Conservation (phyloP, 1,140 invertebrate genomes). For the Euborellia annulipes region DNA sequence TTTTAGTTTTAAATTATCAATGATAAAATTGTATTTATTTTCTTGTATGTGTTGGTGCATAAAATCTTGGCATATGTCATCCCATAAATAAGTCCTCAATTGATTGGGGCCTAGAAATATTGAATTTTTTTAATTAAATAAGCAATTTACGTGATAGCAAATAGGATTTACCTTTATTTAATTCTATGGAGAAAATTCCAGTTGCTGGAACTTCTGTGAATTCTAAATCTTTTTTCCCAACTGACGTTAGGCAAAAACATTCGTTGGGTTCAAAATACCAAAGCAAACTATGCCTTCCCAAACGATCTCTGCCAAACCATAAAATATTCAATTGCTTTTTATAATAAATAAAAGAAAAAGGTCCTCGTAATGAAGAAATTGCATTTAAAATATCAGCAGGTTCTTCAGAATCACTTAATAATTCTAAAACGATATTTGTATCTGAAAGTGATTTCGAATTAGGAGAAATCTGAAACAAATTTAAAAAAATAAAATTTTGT, state of each 20-base stretch:
- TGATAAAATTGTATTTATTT: too few species aligned
- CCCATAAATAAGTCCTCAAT: too few species aligned
- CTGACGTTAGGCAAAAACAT: constrained; percentile 38
- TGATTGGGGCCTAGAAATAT: too few species aligned
- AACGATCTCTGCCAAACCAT: constrained; percentile 72
- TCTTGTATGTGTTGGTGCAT: too few species aligned
- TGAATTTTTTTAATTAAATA: too few species aligned
- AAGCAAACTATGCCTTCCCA: constrained; percentile 70
- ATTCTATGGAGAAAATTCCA: constrained; percentile 47
- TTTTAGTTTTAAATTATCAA: too few species aligned
- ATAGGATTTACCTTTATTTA: constrained; percentile 26
- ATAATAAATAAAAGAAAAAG: constrained; percentile 70
- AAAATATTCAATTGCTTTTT: constrained; percentile 40
- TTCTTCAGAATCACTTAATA: constrained; percentile 24
- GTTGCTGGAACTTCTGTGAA: constrained; percentile 55
- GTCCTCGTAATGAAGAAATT: constrained; percentile 49
- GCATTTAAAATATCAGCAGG: constrained; percentile 28
- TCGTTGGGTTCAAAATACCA: constrained; percentile 29
- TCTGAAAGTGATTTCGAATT: too few species aligned
- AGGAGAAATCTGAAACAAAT: too few species aligned
- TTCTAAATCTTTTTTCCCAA: constrained; percentile 35
- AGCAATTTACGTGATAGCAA: too few species aligned
- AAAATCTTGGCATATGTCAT: too few species aligned
- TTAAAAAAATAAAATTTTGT: too few species aligned
- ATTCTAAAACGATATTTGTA: background rate